These are phyloP conservation scores for Oreochromis spilurus DNA, from an alignment of 2,113 vertebrate genomes.

Conservation along the genomic window DNA sequence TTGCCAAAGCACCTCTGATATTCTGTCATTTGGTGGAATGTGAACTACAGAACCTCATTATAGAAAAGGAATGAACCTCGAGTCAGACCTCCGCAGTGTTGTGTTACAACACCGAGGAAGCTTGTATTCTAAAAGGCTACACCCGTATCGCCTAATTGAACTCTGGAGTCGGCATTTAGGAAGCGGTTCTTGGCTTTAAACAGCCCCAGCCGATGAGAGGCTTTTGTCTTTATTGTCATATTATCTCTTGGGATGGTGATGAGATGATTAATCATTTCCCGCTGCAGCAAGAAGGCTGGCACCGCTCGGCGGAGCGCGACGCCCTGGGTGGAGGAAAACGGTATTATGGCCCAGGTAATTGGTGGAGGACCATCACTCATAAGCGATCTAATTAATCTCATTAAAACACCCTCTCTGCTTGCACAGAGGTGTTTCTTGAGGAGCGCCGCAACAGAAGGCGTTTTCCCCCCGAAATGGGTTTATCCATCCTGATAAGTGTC, in stretches of 20 bases:
- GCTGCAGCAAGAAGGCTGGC: constrained; percentile 35
- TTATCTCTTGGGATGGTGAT: constrained; percentile 50
- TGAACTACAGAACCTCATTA: constrained; percentile 32
- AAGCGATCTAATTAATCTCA: constrained; percentile 67
- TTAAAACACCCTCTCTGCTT: constrained; percentile 52
- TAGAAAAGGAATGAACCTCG: constrained; percentile 9
- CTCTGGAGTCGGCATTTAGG: constrained; percentile 25
- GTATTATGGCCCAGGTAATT: constrained; percentile 65
- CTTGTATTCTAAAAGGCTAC: constrained; percentile 3
- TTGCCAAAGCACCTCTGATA: constrained; percentile 24
- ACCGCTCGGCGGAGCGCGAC: neutral
- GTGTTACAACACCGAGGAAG: neutral
- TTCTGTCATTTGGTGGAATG: constrained; percentile 19
- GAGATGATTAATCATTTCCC: constrained; percentile 61
- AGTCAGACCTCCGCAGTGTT: constrained; percentile 2
- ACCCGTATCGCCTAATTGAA: constrained; percentile 23
- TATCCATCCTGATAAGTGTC: constrained; percentile 54
- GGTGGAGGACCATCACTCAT: constrained; percentile 67
- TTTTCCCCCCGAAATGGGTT: constrained; percentile 5
- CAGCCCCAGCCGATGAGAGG: constrained; percentile 35
- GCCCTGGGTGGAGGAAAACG: constrained; percentile 47
- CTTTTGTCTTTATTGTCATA: constrained; percentile 63
- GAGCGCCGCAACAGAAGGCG: neutral
- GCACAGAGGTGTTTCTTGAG: neutral
- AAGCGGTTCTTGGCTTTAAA: constrained; percentile 36